These are phyloP conservation scores for Meandrusa payeni DNA, from an alignment of 2,888 invertebrate genomes.

Conservation along the genomic window DNA sequence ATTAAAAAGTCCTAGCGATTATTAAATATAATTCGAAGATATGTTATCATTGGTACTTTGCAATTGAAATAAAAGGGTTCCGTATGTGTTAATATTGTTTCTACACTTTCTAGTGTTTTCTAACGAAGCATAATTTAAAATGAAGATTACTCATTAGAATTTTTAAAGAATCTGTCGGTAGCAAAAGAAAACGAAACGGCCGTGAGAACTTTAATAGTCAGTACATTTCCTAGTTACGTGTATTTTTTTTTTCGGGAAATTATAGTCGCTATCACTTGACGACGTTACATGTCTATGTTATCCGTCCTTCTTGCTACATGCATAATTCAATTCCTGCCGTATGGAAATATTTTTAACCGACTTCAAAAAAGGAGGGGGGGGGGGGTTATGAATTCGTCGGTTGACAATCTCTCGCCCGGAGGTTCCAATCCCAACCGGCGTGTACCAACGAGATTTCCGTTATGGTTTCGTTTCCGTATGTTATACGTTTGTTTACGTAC, in stretches of 20 bases:
- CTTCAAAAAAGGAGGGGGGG: no score
- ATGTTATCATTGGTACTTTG: no score
- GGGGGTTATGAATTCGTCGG: no score
- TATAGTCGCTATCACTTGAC: conserved; percentile 14
- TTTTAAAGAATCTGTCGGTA: conserved; percentile 25
- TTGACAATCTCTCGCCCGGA: no score
- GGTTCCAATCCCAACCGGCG: no score
- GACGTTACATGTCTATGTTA: conserved; percentile 9
- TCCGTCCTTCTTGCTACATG: no score
- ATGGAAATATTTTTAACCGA: no score
- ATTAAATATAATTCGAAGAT: no score
- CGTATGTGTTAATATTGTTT: conserved; percentile 8
- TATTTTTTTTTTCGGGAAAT: conserved; percentile 14
- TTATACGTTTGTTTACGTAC: not conserved
- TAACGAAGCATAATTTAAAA: conserved; percentile 1
- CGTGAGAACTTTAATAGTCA: conserved; percentile 33
- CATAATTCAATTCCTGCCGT: no score
- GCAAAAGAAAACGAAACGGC: conserved; percentile 30
- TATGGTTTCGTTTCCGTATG: not conserved
- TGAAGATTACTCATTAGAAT: conserved; percentile 29
- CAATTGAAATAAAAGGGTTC: conserved; percentile 8
- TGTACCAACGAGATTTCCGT: no score
- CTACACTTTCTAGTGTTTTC: conserved; percentile 4
- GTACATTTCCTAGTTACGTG: conserved; percentile 24
- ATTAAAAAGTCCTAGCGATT: no score